A percentile compares a stretch with the other conserved stretches of the same genome.
Evolutionary conservation across 2,113 vertebrate species (phyloP).

Genomic region (Noturus placidus): DNA sequence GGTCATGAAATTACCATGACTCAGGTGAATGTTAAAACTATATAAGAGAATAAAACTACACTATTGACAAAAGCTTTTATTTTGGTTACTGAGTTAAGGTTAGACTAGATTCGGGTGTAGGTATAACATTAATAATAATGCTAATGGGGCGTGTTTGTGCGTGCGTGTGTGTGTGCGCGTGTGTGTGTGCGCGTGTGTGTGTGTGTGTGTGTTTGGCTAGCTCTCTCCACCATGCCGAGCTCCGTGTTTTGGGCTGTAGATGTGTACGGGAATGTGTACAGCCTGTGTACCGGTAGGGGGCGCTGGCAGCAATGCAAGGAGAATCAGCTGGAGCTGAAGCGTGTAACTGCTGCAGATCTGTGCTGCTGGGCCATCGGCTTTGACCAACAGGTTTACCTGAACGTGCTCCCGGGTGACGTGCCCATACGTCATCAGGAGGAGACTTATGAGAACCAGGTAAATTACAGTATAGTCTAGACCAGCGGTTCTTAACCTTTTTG

Average conservation of each 20-base stretch:
- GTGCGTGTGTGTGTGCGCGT: neutral
- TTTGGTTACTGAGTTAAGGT: neutral
- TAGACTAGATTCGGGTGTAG: neutral
- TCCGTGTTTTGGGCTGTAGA: conserved; percentile 91
- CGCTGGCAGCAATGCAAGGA: conserved; percentile 85
- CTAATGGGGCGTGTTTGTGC: neutral
- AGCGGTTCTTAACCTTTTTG: too few species aligned
- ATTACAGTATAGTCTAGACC: neutral
- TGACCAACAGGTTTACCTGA: conserved; percentile 89
- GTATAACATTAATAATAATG: neutral
- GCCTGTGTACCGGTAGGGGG: conserved; percentile 81
- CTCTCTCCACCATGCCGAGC: conserved; percentile 72
- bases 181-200: neutral
- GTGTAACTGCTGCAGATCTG: conserved; percentile 78
- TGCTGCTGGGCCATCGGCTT: conserved; percentile 95
- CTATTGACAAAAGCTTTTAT: neutral
- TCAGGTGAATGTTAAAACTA: neutral
- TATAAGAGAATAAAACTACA: neutral
- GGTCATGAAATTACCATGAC: neutral
- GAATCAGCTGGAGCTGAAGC: conserved; percentile 86
- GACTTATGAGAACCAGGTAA: conserved; percentile 96
- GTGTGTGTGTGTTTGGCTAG: neutral
- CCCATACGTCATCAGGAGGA: conserved; percentile 88
- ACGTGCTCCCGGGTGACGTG: conserved; percentile 81
- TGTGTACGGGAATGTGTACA: conserved; percentile 89